phyloP scores from a whole-genome alignment of 2,113 vertebrate genomes.

The Hippocampus barbouri region DNA sequence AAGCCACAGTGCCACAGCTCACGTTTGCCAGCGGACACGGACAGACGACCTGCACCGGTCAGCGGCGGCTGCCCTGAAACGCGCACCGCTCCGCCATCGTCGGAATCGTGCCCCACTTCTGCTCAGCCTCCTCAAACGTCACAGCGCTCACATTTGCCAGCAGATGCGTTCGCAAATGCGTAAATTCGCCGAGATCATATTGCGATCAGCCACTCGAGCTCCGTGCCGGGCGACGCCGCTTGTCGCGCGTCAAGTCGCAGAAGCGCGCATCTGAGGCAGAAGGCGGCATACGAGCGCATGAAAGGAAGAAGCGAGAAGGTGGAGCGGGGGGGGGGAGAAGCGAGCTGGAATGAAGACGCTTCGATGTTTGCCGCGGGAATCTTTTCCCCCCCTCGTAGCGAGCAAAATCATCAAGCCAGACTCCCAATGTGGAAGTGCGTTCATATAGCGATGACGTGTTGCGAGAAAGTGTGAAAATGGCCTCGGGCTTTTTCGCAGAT shows the following conservation, averaged over 20 bases:
- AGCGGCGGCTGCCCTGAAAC: too few species aligned
- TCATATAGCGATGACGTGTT: slow-evolving; percentile 53
- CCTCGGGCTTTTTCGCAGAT: slow-evolving; percentile 48
- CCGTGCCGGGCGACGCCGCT: not conserved
- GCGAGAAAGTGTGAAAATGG: slow-evolving; percentile 56
- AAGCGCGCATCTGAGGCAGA: not conserved
- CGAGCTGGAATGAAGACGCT: slow-evolving; percentile 14
- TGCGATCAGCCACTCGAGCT: slow-evolving; percentile 16
- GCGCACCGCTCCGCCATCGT: too few species aligned
- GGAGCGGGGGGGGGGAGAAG: slow-evolving; percentile 15
- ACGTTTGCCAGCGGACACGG: not conserved
- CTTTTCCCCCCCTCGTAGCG: slow-evolving; percentile 9
- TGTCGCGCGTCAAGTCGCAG: not conserved
- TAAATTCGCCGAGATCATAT: slow-evolving; percentile 42
- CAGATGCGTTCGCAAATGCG: slow-evolving; percentile 28
- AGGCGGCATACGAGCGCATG: too few species aligned
- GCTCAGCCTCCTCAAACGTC: slow-evolving; percentile 35
- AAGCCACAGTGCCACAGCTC: not conserved
- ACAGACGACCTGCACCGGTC: too few species aligned
- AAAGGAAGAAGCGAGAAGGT: not conserved
- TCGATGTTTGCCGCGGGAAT: slow-evolving; percentile 40
- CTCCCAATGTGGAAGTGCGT: slow-evolving; percentile 37
- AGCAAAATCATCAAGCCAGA: slow-evolving; percentile 14
- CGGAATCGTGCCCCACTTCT: not conserved
- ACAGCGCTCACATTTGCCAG: not conserved